Base-by-base conservation (phyloP, 2,888 invertebrate genomes). In the Nycteola revayana region DNA sequence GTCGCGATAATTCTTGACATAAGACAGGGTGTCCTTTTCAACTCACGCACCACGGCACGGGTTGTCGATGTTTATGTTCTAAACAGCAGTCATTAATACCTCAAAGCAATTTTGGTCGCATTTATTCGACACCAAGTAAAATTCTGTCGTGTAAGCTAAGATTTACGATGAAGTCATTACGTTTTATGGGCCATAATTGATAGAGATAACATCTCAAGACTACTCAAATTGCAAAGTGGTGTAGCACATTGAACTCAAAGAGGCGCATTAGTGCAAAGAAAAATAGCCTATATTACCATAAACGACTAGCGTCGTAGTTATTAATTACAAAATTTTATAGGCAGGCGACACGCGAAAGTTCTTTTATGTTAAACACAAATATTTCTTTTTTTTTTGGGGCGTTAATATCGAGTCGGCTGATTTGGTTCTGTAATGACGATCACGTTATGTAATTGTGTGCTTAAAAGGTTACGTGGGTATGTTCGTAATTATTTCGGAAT, bases 91-190 rank as follows among this genome's bases (percentile, higher is more conserved):
- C 74, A 77, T 79, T 79, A 79, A 73, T 73, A 71, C 67, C 60
- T 61, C 46, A 43, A 34, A 46, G 75, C 67, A 78, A 83, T 82
- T 79, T 21, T 71, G 74, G 73, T 71, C 75, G 69, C 78, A 83
- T 82, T 85, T 83, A 84, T 82, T 80, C 79, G 80, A 75, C 82
- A 82, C 80, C 75, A 69, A 77, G 75, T 69, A 77, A 81, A 82
- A 79, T 78, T 75, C 75, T 83, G 83, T 84, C 85, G 83, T 82
- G 81, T 84, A 82, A 72, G 75, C 66, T 69, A 70, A 84, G 85
- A 85, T 86, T 85, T 85, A 86, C 83, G 86, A 86, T 86, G 82
- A 83, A 86, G 86, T 82, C 86, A 86, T 86, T 86, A 85, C 75
- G 73, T 83, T 86, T 86, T 85, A 86, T 85, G 82, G 84, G 59